Conservation (phyloP, 2,797 vertebrate species). For the Meriones psammophilus region DNA sequence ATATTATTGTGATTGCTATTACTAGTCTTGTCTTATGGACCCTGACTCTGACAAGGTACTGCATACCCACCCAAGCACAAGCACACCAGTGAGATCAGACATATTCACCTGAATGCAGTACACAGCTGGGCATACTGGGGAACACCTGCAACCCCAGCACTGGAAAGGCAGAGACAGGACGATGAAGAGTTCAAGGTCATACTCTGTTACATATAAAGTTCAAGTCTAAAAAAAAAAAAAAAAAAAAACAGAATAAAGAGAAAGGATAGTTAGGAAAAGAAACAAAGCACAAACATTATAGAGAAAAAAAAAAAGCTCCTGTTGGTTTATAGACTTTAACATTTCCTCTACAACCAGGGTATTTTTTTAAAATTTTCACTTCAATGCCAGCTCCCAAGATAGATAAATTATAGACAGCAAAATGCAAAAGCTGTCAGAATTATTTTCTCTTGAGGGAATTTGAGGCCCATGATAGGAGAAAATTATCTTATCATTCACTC, state of each 20-base stretch:
- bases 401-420: not conserved
- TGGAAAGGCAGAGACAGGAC: not conserved
- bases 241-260: not conserved
- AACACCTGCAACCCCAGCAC: not conserved
- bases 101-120: not conserved
- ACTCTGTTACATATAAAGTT: not conserved
- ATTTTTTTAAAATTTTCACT: not conserved
- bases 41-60: not conserved
- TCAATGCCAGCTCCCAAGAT: not conserved
- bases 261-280: not conserved
- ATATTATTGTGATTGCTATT: not conserved
- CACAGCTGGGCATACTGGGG: not conserved
- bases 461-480: not conserved
- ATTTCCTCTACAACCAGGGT: not conserved
- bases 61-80: not conserved
- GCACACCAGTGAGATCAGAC: not conserved
- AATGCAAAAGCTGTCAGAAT: constrained; percentile 45
- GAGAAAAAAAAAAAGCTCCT: not conserved
- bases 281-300: not conserved
- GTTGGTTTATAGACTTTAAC: not conserved
- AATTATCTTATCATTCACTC: not conserved
- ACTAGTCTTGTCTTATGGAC: not conserved
- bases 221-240: not conserved
- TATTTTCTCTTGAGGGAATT: constrained; percentile 29
- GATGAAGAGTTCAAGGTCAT: not conserved